These are phyloP conservation scores for Oreotragus oreotragus DNA, from an alignment of 2,113 vertebrate species.

Conservation along the genomic window DNA sequence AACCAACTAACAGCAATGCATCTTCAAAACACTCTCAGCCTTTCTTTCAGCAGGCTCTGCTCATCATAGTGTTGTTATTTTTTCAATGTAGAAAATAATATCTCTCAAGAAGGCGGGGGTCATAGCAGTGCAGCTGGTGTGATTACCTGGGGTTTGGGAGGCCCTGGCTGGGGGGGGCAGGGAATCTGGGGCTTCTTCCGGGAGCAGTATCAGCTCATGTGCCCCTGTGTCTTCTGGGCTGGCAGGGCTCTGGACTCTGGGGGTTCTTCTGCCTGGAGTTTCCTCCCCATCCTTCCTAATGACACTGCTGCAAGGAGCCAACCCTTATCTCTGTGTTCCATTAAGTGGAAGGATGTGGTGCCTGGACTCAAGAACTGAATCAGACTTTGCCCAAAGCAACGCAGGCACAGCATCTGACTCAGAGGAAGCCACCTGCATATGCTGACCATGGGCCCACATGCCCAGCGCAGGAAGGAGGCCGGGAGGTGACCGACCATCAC, in stretches of 20 bases:
- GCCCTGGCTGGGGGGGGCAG: not conserved
- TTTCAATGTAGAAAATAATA: not conserved
- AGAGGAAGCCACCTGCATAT: not conserved
- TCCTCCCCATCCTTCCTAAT: not conserved
- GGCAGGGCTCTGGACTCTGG: not conserved
- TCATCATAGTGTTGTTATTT: not conserved
- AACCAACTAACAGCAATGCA: slow-evolving; percentile 8
- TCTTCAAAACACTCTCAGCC: slow-evolving; percentile 30
- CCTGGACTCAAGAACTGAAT: not conserved
- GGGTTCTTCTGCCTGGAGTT: not conserved
- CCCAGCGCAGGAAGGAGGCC: not conserved
- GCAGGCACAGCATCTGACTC: not conserved
- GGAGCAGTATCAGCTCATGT: not conserved
- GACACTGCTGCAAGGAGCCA: not conserved
- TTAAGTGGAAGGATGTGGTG: not conserved
- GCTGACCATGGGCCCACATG: not conserved
- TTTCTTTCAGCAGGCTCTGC: not conserved
- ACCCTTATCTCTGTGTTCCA: not conserved
- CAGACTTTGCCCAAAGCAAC: not conserved
- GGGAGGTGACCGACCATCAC: not conserved
- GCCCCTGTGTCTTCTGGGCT: not conserved
- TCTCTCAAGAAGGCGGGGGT: not conserved
- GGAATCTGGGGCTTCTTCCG: not conserved
- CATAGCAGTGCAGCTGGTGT: not conserved
- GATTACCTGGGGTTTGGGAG: not conserved